Evolutionary conservation across 2,113 vertebrate genomes (phyloP), one percentile per base, ranked within the genome.

Genomic region (Prunella himalayana): DNA sequence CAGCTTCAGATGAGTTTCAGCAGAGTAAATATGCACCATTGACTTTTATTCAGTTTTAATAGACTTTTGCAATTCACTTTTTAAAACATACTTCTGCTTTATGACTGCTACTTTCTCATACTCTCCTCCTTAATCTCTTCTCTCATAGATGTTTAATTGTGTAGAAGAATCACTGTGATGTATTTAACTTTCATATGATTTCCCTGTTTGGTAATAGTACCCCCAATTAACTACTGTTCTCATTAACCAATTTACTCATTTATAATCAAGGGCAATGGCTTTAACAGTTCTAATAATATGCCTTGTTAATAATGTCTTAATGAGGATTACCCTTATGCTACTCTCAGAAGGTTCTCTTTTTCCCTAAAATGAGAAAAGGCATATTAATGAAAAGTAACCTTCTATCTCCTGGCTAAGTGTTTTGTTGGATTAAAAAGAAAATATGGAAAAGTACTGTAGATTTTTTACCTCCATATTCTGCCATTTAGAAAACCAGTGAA

Each of bases 161-260:
- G 69, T 91, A 90, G 87, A 94, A 95, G 49, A 84, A 80, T 73
- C 47, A 69, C 45, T 77, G 45, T 86, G 81, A 94, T 96, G 79
- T 92, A 91, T 95, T 97, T 97, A 94, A 95, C 79, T 95, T 94
- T 73, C 92, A 93, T 95, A 81, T 92, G 82, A 96, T 95, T 94
- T 93, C 89, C 90, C 78, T 90, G 50, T 95, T 96, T 97, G 88
- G 81, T 73, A 97, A 96, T 97, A 94, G 95, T 90, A 90, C 45
- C 65, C 75, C 39, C 71, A 97, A 84, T 97, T 92, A 97, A 91
- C 78, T 96, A 91, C 90, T 91, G 77, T 84, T 96, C 75, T 95
- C 86, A 96, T 97, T 97, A 96, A 95, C 78, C 6, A 94, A 88
- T 96, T 95, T 97, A 86, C 76, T 90, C 65, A 90, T 97, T 96